Percentiles rank a stretch among this genome's conserved stretches.
Evolutionary conservation across 2,797 vertebrate genomes (phyloP).

Genomic region (Forpus xanthops): DNA sequence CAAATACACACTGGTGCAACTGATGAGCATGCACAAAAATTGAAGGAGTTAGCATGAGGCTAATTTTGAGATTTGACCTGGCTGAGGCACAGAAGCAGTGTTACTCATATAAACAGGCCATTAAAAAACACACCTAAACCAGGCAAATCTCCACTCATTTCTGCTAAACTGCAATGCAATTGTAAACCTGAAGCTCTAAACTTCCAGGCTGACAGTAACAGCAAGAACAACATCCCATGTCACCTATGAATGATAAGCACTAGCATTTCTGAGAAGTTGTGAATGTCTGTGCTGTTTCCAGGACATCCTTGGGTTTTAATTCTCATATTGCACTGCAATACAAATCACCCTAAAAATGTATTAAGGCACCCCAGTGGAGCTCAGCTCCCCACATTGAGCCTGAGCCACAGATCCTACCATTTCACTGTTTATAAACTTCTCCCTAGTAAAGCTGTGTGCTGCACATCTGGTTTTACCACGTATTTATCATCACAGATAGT

Average conservation of each 20-base stretch:
- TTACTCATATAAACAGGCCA: neutral
- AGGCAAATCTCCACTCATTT: neutral
- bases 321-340: neutral
- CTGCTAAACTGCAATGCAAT: neutral
- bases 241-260: neutral
- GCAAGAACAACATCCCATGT: neutral
- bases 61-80: neutral
- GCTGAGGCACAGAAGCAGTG: neutral
- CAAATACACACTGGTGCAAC: neutral
- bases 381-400: neutral
- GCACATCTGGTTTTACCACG: neutral
- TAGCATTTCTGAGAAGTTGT: neutral
- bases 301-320: neutral
- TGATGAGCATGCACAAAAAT: neutral
- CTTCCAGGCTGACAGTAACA: neutral
- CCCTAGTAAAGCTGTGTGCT: neutral
- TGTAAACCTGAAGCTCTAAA: neutral
- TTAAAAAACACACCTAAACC: neutral
- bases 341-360: neutral
- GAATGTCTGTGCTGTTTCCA: neutral
- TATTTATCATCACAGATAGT: neutral
- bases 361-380: neutral
- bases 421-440: neutral
- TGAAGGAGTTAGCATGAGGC: neutral
- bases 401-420: accelerated